These are phyloP conservation scores for Hymenochirus boettgeri DNA, from an alignment of 2,113 vertebrate species.

Conservation along the genomic window DNA sequence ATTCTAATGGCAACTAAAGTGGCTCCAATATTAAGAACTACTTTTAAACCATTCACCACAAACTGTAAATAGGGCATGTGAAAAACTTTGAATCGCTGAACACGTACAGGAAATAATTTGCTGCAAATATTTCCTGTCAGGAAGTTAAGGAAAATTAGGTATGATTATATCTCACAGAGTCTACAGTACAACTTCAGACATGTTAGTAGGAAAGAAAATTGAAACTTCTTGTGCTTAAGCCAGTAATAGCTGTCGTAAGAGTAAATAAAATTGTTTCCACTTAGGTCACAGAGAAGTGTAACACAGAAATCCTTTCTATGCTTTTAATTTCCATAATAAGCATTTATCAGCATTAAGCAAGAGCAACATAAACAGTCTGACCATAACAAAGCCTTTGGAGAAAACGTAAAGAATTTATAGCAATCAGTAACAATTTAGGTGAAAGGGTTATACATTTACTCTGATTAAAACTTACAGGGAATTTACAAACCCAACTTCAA, in stretches of 20 bases:
- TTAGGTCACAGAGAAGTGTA: constrained; percentile 22
- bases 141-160: constrained; percentile 35
- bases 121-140: constrained; percentile 41
- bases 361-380: too few species aligned
- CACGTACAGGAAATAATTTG: constrained; percentile 35
- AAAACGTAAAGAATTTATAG: too few species aligned
- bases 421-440: too few species aligned
- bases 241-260: constrained; percentile 25
- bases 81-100: constrained; percentile 33
- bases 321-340: constrained; percentile 6
- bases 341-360: too few species aligned
- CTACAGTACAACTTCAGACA: constrained; percentile 28
- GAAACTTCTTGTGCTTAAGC: constrained; percentile 14
- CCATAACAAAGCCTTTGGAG: too few species aligned
- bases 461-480: too few species aligned
- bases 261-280: constrained; percentile 35
- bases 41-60: constrained; percentile 35
- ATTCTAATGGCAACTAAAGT: constrained; percentile 13
- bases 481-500: too few species aligned
- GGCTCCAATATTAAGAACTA: constrained; percentile 29
- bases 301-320: not conserved
- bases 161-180: constrained; percentile 32
- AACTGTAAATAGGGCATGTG: constrained; percentile 29
- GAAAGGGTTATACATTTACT: too few species aligned
- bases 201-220: constrained; percentile 31